Evolutionary conservation across 2,888 invertebrate genomes (phyloP).

Genomic region (Luffia ferchaultella): DNA sequence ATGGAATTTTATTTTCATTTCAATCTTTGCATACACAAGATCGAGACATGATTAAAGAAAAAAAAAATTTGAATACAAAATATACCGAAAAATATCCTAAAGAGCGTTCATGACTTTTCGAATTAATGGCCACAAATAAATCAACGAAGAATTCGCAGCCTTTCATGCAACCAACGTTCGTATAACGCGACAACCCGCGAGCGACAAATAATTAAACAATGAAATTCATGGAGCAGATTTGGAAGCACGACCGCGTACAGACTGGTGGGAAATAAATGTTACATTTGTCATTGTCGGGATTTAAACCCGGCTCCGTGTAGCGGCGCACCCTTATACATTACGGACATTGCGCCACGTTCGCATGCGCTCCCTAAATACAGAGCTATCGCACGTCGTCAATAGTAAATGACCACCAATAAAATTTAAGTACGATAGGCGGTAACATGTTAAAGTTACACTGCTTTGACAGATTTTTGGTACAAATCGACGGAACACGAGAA

Average conservation of each 20-base stretch:
- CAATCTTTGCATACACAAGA: too few species aligned
- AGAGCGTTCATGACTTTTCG: background rate
- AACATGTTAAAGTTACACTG: too few species aligned
- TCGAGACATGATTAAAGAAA: too few species aligned
- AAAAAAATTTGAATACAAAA: too few species aligned
- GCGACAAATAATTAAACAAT: slow-evolving; percentile 32
- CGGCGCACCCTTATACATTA: slow-evolving; percentile 27
- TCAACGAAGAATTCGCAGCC: background rate
- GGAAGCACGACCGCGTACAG: slow-evolving; percentile 29
- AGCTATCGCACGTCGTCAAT: too few species aligned
- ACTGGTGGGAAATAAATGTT: slow-evolving; percentile 42
- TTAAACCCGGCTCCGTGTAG: slow-evolving; percentile 30
- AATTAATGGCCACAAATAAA: background rate
- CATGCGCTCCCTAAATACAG: too few species aligned
- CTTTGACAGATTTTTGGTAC: too few species aligned
- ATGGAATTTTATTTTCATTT: too few species aligned
- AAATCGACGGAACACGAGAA: too few species aligned
- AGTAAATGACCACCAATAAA: too few species aligned
- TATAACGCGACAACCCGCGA: slow-evolving; percentile 2
- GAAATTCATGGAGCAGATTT: slow-evolving; percentile 35
- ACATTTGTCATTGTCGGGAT: slow-evolving; percentile 54
- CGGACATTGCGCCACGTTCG: background rate
- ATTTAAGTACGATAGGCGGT: too few species aligned
- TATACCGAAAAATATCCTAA: too few species aligned
- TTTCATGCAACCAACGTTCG: background rate